Evolutionary conservation across 2,113 vertebrate species (phyloP), one percentile per base, ranked within the genome.

Genomic region (Rhinolophus sinicus): DNA sequence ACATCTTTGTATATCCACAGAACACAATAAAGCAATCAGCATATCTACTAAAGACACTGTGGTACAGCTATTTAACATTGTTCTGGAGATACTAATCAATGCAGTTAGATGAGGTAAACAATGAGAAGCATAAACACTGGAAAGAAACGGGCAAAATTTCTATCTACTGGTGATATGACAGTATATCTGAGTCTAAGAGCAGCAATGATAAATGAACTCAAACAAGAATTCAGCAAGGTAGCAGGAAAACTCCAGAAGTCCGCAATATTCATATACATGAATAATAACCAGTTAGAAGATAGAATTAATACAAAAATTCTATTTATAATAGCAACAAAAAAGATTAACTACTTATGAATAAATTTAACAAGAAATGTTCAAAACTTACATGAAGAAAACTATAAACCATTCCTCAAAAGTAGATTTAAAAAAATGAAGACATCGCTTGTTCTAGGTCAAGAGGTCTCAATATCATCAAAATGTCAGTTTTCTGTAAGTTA

Each of bases 241-340:
- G 15, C 3, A 87, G 88, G 33, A 95, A 96, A 92, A 92, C 2
- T 35, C 30, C 58, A 95, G 47, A 94, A 94, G 92, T 75, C 54
- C 58, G n/a, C 19, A 97, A 44, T 77, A 92, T 58, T 88, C 44
- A 35, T 54, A 54, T 54, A 77, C 8, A 70, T 54, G 35, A 94
- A 72, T 64, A 95, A 90, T 92, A 88, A 80, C 24, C 82, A 78
- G 11, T 69, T 86, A 85, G 33, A 92, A 86, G 2, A 95, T 15
- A 73, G 19, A 81, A 69, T 22, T 64, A 8, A 58, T 52, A 86
- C 64, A 64, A 92, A 94, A 94, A 89, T 30, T 77, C 62, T 70
- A 75, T 65, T 58, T 78, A n/a, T 16, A 88, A 94, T 9, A 75
- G 18, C 24, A 82, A 70, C 24, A 94, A 88, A 18, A 84, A 82